phyloP scores from a whole-genome alignment of 2,888 invertebrate species.

The Craniophora ligustri region DNA sequence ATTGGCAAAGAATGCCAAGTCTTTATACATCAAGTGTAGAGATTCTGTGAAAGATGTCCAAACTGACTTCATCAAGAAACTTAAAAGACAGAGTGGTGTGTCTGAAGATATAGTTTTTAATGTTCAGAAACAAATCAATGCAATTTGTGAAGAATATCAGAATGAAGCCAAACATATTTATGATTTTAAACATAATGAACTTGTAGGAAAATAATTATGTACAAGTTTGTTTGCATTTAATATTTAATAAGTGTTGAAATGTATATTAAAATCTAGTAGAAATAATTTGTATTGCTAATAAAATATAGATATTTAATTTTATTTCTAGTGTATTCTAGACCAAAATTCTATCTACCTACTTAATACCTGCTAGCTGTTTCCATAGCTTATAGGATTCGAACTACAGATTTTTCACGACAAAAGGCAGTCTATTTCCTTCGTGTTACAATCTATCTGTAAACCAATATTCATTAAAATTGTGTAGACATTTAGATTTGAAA shows the following conservation, averaged over 20 bases:
- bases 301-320: too few relatives aligned
- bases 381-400: too few relatives aligned
- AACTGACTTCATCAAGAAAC: conserved; percentile 91
- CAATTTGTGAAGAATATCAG: conserved; percentile 91
- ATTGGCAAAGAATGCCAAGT: conserved; percentile 96
- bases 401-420: too few relatives aligned
- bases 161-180: conserved; percentile 79
- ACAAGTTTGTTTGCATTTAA: conserved; percentile 4
- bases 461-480: too few relatives aligned
- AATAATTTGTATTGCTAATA: too few relatives aligned
- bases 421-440: too few relatives aligned
- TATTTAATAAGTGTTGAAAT: background rate
- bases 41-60: conserved; percentile 93
- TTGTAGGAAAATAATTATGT: conserved; percentile 88
- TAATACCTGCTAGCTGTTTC: too few relatives aligned
- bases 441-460: too few relatives aligned
- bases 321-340: too few relatives aligned
- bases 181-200: conserved; percentile 92
- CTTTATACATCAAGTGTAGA: conserved; percentile 93
- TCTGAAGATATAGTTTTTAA: conserved; percentile 91
- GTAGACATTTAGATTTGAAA: too few relatives aligned
- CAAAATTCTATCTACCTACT: too few relatives aligned
- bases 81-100: conserved; percentile 91
- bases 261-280: too few relatives aligned
- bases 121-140: conserved; percentile 91